Conservation (phyloP, 2,113 vertebrate genomes). For the Channa maculata region DNA sequence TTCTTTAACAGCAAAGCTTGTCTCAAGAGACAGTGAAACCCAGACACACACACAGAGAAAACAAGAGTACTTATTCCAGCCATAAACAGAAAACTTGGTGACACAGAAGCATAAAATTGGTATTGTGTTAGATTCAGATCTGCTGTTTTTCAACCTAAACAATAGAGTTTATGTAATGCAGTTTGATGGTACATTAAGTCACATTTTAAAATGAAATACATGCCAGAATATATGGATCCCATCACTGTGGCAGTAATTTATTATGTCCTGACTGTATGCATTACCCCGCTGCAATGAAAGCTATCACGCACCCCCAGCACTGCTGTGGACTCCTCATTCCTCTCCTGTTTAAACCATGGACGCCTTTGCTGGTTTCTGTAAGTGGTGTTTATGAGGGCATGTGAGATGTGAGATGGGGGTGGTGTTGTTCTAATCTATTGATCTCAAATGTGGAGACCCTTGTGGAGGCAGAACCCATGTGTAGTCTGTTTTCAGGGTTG, state of each 20-base stretch:
- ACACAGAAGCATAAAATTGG: slow-evolving; percentile 6
- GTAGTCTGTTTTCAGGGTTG: slow-evolving; percentile 56
- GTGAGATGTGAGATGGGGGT: slow-evolving; percentile 17
- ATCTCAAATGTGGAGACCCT: slow-evolving; percentile 50
- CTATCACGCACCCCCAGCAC: slow-evolving; percentile 35
- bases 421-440: slow-evolving; percentile 55
- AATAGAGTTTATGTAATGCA: not conserved
- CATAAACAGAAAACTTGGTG: slow-evolving; percentile 36
- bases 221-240: slow-evolving; percentile 10
- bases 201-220: not conserved
- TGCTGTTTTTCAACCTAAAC: not conserved
- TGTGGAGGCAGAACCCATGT: slow-evolving; percentile 59
- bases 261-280: slow-evolving; percentile 19
- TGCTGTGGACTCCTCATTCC: not conserved
- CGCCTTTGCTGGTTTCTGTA: slow-evolving; percentile 40
- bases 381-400: slow-evolving; percentile 42
- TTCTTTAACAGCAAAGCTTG: slow-evolving; percentile 28
- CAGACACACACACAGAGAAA: not conserved
- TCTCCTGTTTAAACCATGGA: not conserved
- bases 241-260: slow-evolving; percentile 32
- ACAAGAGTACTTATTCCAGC: slow-evolving; percentile 7
- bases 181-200: too few species aligned
- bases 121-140: not conserved
- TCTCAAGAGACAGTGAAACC: slow-evolving; percentile 47
- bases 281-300: slow-evolving; percentile 23